Percentiles rank a stretch among this genome's conserved stretches.
These are phyloP conservation scores for Acanthis flammea DNA, from an alignment of 2,797 vertebrate genomes.

Conservation along the genomic window DNA sequence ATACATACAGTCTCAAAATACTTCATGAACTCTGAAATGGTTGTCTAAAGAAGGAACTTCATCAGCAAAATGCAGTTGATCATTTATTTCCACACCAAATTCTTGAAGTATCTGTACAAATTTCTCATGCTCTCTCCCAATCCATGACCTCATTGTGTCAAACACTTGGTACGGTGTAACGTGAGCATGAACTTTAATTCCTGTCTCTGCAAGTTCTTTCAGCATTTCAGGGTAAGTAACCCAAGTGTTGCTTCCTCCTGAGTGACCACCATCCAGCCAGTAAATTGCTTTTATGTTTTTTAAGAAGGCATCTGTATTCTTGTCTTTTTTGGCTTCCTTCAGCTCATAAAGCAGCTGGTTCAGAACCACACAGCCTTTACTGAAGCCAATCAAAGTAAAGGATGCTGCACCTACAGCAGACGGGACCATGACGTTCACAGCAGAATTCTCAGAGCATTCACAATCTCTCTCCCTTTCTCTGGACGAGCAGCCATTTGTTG, in stretches of 20 bases:
- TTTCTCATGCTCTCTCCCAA: constrained; percentile 88
- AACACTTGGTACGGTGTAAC: constrained; percentile 95
- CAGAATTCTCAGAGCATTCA: constrained; percentile 58
- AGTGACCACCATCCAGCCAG: constrained; percentile 97
- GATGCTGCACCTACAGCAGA: constrained; percentile 74
- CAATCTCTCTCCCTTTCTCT: constrained; percentile 61
- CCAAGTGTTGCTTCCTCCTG: constrained; percentile 95
- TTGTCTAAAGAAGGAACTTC: constrained; percentile 89
- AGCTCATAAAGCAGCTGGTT: constrained; percentile 95
- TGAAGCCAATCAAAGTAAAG: constrained; percentile 92
- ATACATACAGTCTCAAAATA: constrained; percentile 70
- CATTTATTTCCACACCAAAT: constrained; percentile 80
- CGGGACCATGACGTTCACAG: constrained; percentile 45
- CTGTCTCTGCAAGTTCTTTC: constrained; percentile 83
- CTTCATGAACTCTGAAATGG: constrained; percentile 92
- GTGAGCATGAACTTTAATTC: constrained; percentile 86
- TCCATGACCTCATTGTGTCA: constrained; percentile 95
- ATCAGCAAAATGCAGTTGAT: constrained; percentile 89
- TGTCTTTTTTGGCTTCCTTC: constrained; percentile 83
- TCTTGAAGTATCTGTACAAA: constrained; percentile 88
- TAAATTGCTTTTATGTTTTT: constrained; percentile 85
- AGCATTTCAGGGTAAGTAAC: constrained; percentile 86
- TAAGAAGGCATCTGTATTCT: constrained; percentile 79
- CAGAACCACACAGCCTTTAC: constrained; percentile 97
- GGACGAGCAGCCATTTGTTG: constrained; percentile 71